Conservation (phyloP, 2,797 vertebrate genomes). For the Sebastes alutus region DNA sequence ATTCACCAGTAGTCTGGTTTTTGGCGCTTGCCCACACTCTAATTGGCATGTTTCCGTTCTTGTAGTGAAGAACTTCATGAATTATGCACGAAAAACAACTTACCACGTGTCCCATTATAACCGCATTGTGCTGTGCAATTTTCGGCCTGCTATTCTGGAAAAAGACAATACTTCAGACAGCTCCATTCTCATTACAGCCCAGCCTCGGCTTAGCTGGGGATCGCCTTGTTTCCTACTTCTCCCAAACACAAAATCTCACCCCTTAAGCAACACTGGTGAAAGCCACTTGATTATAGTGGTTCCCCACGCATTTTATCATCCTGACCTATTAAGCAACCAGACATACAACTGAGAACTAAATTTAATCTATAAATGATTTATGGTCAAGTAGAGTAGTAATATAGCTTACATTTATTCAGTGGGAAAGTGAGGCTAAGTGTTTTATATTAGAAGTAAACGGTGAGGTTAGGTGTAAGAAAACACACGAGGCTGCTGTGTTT, state of each 20-base stretch:
- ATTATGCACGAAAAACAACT: constrained; percentile 84
- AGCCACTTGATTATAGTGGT: constrained; percentile 25
- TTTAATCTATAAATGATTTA: constrained; percentile 62
- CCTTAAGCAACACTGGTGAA: constrained; percentile 19
- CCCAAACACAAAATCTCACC: constrained; percentile 20
- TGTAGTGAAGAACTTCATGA: constrained; percentile 76
- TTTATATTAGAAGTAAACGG: constrained; percentile 48
- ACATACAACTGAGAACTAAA: constrained; percentile 55
- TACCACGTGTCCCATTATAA: constrained; percentile 77
- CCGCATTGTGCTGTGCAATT: constrained; percentile 72
- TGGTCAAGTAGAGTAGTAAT: constrained; percentile 27
- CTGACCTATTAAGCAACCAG: constrained; percentile 53
- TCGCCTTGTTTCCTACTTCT: constrained; percentile 40
- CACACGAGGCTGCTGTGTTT: constrained; percentile 25
- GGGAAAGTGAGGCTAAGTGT: constrained; percentile 47
- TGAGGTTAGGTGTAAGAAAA: constrained; percentile 28
- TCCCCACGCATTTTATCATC: constrained; percentile 31
- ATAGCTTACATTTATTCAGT: constrained; percentile 35
- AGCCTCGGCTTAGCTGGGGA: constrained; percentile 28
- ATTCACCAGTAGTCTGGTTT: constrained; percentile 76
- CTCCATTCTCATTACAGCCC: constrained; percentile 71
- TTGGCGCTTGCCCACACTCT: constrained; percentile 72
- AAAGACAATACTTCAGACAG: constrained; percentile 72
- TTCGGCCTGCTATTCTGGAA: constrained; percentile 61
- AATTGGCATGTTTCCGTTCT: constrained; percentile 81